Conservation (phyloP, 2,797 vertebrate species). For the Amblyopsis hoosieri region DNA sequence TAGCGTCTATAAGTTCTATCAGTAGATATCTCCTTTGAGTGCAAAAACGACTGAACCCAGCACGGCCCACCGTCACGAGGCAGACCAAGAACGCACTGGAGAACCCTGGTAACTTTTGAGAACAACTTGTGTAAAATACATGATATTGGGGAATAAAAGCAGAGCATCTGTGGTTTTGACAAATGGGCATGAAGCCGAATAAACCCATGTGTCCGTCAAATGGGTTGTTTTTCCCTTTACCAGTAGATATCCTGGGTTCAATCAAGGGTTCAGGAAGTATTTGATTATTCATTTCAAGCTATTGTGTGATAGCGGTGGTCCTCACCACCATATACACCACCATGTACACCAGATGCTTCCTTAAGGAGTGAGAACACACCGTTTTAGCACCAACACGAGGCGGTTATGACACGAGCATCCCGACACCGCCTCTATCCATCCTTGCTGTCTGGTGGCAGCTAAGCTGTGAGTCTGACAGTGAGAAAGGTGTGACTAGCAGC, state of each 20-base stretch:
- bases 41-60: slow-evolving; percentile 62
- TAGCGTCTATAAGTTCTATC: slow-evolving; percentile 64
- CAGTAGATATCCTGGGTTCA: neutral
- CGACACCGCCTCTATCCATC: slow-evolving; percentile 16
- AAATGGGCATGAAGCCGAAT: neutral
- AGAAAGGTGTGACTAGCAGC: slow-evolving; percentile 48
- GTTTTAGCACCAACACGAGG: slow-evolving; percentile 72
- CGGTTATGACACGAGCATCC: slow-evolving; percentile 28
- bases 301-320: slow-evolving; percentile 26
- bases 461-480: neutral
- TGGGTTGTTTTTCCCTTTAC: too few relatives aligned
- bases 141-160: slow-evolving; percentile 15
- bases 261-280: slow-evolving; percentile 27
- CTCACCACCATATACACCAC: slow-evolving; percentile 30
- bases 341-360: slow-evolving; percentile 32
- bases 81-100: slow-evolving; percentile 58
- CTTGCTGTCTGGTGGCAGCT: slow-evolving; percentile 24
- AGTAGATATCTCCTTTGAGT: slow-evolving; percentile 78
- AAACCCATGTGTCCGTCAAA: too few relatives aligned
- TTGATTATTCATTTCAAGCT: slow-evolving; percentile 32
- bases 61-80: slow-evolving; percentile 73
- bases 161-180: slow-evolving; percentile 9
- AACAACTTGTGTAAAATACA: slow-evolving; percentile 12
- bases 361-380: slow-evolving; percentile 33
- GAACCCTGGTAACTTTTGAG: slow-evolving; percentile 35